phyloP scores from a whole-genome alignment of 2,797 vertebrate species.

The Uromys caudimaculatus region DNA sequence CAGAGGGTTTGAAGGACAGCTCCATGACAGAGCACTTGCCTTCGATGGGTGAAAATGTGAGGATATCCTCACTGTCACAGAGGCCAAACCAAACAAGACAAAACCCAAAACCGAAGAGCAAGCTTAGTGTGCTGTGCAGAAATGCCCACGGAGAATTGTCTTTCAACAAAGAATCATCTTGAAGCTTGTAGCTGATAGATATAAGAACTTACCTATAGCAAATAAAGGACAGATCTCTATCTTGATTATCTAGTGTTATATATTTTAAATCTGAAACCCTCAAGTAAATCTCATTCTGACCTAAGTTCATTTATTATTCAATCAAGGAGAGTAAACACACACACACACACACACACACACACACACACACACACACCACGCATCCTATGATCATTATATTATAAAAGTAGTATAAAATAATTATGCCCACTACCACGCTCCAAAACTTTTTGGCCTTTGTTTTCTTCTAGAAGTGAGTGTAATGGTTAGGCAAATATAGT shows the following conservation, averaged over 20 bases:
- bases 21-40: not conserved
- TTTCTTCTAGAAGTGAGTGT: not conserved
- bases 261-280: slow-evolving; percentile 18
- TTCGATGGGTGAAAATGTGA: not conserved
- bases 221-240: not conserved
- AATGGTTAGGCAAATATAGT: not conserved
- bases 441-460: not conserved
- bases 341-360: not conserved
- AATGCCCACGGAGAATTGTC: not conserved
- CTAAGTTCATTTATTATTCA: not conserved
- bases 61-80: too few species aligned
- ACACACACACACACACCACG: not conserved
- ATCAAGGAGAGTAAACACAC: not conserved
- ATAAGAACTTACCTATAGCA: not conserved
- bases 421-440: not conserved
- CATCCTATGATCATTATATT: not conserved
- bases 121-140: not conserved
- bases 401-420: not conserved
- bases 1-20: not conserved
- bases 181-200: not conserved
- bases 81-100: not conserved
- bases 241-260: not conserved
- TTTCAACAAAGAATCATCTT: not conserved
- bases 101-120: not conserved
- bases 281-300: not conserved